These are phyloP conservation scores for Nematostella vectensis DNA, from an alignment of 92 coral and sea anemone genomes.

Conservation along the genomic window DNA sequence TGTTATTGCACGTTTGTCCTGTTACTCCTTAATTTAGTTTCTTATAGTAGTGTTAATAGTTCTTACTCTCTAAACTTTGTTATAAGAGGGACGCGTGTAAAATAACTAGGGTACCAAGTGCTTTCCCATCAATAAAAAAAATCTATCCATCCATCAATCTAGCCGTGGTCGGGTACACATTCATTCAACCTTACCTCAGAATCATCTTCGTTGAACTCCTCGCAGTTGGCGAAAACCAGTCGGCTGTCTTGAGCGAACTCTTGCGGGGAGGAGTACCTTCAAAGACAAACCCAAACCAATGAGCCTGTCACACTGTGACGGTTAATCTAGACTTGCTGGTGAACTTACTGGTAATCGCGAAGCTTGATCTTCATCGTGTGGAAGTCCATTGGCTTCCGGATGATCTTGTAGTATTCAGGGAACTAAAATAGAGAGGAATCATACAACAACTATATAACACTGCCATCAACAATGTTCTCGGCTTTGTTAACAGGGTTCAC, in stretches of 20 bases:
- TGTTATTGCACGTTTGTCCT: no score
- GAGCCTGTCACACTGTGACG: neutral
- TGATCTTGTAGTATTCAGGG: constrained; percentile 93
- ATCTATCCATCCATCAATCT: no score
- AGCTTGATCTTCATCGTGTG: constrained; percentile 98
- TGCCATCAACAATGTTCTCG: no score
- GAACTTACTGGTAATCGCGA: constrained; percentile 95
- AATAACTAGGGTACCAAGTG: no score
- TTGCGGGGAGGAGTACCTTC: constrained; percentile 69
- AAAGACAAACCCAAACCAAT: no score
- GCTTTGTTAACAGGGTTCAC: no score
- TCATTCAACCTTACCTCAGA: constrained; percentile 94
- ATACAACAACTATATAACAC: neutral
- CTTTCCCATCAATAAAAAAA: no score
- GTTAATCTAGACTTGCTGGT: neutral
- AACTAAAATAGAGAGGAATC: constrained; percentile 27
- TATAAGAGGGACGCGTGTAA: no score
- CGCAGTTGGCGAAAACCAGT: constrained; percentile 85
- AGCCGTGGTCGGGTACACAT: no score
- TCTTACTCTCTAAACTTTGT: no score
- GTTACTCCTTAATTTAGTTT: no score
- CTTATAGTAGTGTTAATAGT: no score
- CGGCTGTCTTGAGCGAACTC: constrained; percentile 91
- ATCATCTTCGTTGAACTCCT: constrained; percentile 97
- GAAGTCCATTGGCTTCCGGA: constrained; percentile 91